A percentile compares a stretch with the other conserved stretches of the same genome.
phyloP scores from a whole-genome alignment of 2,797 vertebrate genomes.

The Todus mexicanus region DNA sequence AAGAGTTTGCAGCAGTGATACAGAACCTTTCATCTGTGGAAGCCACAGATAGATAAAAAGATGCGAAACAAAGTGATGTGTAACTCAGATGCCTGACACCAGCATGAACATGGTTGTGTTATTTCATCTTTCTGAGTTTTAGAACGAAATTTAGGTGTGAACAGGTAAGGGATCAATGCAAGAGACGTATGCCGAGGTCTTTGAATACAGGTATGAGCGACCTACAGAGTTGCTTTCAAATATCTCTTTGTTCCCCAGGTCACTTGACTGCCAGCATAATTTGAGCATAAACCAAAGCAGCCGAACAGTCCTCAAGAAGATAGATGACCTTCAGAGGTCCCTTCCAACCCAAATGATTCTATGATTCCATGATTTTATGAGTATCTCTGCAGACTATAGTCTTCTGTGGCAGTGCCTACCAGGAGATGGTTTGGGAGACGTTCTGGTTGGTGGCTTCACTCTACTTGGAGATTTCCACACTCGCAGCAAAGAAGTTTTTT shows the following conservation, averaged over 20 bases:
- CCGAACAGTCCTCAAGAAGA: neutral
- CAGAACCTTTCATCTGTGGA: neutral
- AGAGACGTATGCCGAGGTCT: neutral
- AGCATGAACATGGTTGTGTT: neutral
- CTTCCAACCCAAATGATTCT: no score
- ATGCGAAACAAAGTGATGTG: neutral
- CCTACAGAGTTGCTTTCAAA: neutral
- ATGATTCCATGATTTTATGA: no score
- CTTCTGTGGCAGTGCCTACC: neutral
- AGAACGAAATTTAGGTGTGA: neutral
- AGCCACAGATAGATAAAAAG: neutral
- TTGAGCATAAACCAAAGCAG: neutral
- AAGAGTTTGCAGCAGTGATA: neutral
- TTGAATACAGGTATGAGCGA: accelerated
- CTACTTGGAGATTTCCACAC: neutral
- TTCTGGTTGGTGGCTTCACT: neutral
- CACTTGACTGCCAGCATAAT: neutral
- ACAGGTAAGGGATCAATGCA: neutral
- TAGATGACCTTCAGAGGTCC: no score
- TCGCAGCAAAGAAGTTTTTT: neutral
- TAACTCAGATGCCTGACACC: neutral
- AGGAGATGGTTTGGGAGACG: neutral
- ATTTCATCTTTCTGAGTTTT: neutral
- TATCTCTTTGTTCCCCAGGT: neutral
- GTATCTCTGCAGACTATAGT: neutral